phyloP scores from a whole-genome alignment of 2,797 vertebrate genomes.

The Esox masquinongy region DNA sequence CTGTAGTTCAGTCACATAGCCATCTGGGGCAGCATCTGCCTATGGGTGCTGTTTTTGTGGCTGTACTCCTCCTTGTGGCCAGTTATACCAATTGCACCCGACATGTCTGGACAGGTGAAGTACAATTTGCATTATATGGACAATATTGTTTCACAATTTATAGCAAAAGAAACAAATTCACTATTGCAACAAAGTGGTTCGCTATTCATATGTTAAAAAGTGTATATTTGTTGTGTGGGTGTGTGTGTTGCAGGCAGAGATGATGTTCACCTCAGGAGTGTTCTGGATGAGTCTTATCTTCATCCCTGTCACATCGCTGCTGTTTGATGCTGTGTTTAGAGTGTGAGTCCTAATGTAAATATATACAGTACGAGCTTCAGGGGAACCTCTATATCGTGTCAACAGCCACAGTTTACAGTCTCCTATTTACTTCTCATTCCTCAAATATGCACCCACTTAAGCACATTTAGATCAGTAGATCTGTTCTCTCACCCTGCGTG shows the following conservation, averaged over 20 bases:
- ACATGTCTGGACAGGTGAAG: constrained; percentile 99
- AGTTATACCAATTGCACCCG: constrained; percentile 90
- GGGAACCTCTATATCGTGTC: background rate
- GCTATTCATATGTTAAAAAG: background rate
- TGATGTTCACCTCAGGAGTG: constrained; percentile 76
- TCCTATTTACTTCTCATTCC: background rate
- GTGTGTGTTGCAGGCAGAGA: constrained; percentile 65
- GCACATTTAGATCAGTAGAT: too few species aligned
- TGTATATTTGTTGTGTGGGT: constrained; percentile 48
- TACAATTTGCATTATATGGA: background rate
- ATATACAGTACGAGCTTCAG: background rate
- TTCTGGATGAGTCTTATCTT: constrained; percentile 81
- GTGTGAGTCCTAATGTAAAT: constrained; percentile 71
- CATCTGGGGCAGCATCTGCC: constrained; percentile 96
- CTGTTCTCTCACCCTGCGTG: background rate
- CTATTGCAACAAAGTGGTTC: too few species aligned
- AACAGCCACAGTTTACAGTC: background rate
- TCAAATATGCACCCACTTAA: too few species aligned
- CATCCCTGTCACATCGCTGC: constrained; percentile 76
- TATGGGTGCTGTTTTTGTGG: constrained; percentile 96
- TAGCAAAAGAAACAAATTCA: background rate
- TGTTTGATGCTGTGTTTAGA: constrained; percentile 76
- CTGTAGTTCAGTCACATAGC: constrained; percentile 96
- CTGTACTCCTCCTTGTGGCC: constrained; percentile 98
- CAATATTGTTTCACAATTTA: background rate